phyloP scores from a whole-genome alignment of 2,113 vertebrate genomes.

The Symphodus melops region DNA sequence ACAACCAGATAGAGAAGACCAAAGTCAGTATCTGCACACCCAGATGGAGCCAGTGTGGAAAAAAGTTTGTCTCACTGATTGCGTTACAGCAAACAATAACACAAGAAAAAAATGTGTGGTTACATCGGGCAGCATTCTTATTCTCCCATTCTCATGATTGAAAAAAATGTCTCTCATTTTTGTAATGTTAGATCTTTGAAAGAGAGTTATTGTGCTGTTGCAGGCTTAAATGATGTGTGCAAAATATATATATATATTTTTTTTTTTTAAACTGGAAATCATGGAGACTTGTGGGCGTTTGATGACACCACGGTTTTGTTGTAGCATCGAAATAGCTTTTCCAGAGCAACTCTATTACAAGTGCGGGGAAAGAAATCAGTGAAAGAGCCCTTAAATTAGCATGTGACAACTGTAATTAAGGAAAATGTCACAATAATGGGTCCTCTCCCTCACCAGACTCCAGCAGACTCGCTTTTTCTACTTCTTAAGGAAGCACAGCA shows the following conservation, averaged over 20 bases:
- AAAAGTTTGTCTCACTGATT: constrained; percentile 27
- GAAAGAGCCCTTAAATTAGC: constrained; percentile 33
- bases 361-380: constrained; percentile 40
- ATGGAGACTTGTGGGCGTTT: neutral
- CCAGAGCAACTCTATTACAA: constrained; percentile 1
- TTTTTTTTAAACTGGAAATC: too few species aligned
- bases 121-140: constrained; percentile 45
- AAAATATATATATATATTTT: constrained; percentile 3
- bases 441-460: neutral
- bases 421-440: neutral
- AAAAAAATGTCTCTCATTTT: constrained; percentile 23
- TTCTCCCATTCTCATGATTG: constrained; percentile 21
- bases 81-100: constrained; percentile 27
- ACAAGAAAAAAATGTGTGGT: constrained; percentile 34
- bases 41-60: constrained; percentile 27
- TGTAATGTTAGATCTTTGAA: neutral
- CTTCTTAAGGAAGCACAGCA: constrained; percentile 5
- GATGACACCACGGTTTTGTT: constrained; percentile 5
- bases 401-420: constrained; percentile 49
- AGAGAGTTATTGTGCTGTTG: neutral
- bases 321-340: constrained; percentile 7
- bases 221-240: neutral
- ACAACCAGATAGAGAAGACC: constrained; percentile 46
- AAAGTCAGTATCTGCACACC: constrained; percentile 34
- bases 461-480: constrained; percentile 21